Percentiles rank a stretch among this genome's conserved stretches.
Conservation (phyloP, 2,113 vertebrate species). For the Entelurus aequoreus region DNA sequence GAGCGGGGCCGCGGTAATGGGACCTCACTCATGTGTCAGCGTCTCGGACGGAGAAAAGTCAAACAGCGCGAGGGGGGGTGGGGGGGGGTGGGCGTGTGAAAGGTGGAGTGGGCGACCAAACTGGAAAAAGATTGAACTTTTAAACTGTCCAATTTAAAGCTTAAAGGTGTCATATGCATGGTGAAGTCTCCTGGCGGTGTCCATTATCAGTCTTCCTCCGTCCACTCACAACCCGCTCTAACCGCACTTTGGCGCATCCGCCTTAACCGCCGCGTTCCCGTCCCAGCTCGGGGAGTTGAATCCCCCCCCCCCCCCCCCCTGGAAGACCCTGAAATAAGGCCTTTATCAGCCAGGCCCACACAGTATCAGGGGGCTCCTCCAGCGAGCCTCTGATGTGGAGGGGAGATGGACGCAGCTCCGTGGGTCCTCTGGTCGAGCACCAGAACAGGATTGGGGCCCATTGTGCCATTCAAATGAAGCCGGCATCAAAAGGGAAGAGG, state of each 20-base stretch:
- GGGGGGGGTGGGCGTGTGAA: constrained; percentile 28
- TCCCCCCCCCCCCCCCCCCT: constrained; percentile 55
- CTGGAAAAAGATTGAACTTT: constrained; percentile 59
- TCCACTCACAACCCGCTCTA: constrained; percentile 46
- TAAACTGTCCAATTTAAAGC: constrained; percentile 60
- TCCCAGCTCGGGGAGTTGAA: constrained; percentile 67
- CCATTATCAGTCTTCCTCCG: constrained; percentile 57
- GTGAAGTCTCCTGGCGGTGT: constrained; percentile 47
- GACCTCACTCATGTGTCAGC: constrained; percentile 70
- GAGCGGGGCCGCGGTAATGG: constrained; percentile 62
- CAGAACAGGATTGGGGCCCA: constrained; percentile 70
- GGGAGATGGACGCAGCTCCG: constrained; percentile 72
- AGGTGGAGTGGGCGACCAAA: constrained; percentile 17
- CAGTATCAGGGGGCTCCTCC: constrained; percentile 70
- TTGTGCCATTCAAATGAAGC: constrained; percentile 74
- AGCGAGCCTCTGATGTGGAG: constrained; percentile 70
- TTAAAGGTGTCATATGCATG: constrained; percentile 63
- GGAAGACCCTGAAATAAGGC: constrained; percentile 73
- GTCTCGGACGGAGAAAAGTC: constrained; percentile 54
- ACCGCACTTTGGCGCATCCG: constrained; percentile 56
- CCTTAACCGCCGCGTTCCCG: constrained; percentile 55
- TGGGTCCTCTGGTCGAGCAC: constrained; percentile 69
- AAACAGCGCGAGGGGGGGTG: constrained; percentile 51
- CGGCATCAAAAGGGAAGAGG: constrained; percentile 72
- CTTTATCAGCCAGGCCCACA: constrained; percentile 75